Evolutionary conservation across 2,113 vertebrate genomes (phyloP).

Genomic region (Pagrus major): DNA sequence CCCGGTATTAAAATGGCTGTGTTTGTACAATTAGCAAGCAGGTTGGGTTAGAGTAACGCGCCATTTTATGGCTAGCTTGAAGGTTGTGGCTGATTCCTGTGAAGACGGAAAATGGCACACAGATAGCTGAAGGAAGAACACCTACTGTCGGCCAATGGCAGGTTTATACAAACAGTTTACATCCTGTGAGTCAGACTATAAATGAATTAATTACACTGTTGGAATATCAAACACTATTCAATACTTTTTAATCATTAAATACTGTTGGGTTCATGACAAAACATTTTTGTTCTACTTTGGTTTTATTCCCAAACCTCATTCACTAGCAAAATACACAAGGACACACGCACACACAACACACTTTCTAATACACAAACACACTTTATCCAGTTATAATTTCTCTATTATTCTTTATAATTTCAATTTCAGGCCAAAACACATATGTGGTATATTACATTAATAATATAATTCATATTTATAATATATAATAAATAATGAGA

Average conservation of each 20-base stretch:
- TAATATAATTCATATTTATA: neutral
- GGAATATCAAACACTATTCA: neutral
- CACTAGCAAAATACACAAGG: neutral
- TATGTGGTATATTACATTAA: neutral
- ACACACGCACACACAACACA: constrained; percentile 25
- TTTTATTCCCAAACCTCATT: neutral
- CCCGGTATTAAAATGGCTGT: too few relatives aligned
- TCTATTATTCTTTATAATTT: neutral
- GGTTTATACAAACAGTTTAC: too few relatives aligned
- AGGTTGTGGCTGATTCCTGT: too few relatives aligned
- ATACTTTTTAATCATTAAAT: neutral
- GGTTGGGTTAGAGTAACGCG: too few relatives aligned
- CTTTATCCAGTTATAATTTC: neutral
- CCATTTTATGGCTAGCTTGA: too few relatives aligned
- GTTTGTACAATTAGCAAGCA: too few relatives aligned
- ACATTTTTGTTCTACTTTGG: neutral
- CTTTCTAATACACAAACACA: constrained; percentile 20
- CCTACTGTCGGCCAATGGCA: too few relatives aligned
- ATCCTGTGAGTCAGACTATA: too few relatives aligned
- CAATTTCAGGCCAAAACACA: neutral
- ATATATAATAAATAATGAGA: neutral
- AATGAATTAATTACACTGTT: neutral
- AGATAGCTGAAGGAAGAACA: too few relatives aligned
- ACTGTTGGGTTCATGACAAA: neutral
- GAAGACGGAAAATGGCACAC: too few relatives aligned